Percentiles rank a stretch among this genome's conserved stretches.
Conservation (phyloP, 2,113 vertebrate species). For the Calidris pugnax region DNA sequence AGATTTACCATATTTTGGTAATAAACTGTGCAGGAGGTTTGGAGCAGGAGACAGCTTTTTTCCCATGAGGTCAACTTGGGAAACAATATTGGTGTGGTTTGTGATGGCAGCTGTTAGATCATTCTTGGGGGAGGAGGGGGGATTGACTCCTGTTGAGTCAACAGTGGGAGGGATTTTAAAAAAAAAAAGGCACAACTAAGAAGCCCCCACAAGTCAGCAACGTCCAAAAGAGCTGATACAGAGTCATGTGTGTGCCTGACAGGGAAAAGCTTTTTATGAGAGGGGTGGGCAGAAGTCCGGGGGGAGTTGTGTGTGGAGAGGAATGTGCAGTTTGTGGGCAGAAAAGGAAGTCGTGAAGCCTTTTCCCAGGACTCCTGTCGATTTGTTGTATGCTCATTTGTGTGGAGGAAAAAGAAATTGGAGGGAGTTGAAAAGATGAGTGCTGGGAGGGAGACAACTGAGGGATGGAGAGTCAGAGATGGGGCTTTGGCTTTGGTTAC, state of each 20-base stretch:
- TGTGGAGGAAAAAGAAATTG: not conserved
- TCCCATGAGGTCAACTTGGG: not conserved
- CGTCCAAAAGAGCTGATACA: not conserved
- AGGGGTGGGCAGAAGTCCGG: not conserved
- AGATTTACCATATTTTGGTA: not conserved
- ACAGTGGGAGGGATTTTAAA: not conserved
- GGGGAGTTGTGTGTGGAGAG: not conserved
- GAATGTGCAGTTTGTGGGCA: not conserved
- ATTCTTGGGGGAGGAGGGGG: not conserved
- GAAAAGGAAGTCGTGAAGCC: not conserved
- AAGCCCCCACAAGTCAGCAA: not conserved
- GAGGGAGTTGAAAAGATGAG: not conserved
- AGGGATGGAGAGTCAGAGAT: not conserved
- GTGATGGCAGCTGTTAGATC: not conserved
- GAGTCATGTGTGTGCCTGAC: not conserved
- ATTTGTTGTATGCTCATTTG: not conserved
- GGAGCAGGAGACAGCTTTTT: slow-evolving; percentile 19
- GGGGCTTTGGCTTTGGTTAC: not conserved
- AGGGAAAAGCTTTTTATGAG: not conserved
- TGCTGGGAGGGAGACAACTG: not conserved
- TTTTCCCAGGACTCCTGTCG: not conserved
- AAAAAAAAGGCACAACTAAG: not conserved
- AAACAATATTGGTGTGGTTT: slow-evolving; percentile 2
- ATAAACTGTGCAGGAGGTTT: not conserved
- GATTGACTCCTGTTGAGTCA: not conserved